These are phyloP conservation scores for Diarsia dahlii DNA, from an alignment of 2,888 invertebrate species.

Conservation along the genomic window DNA sequence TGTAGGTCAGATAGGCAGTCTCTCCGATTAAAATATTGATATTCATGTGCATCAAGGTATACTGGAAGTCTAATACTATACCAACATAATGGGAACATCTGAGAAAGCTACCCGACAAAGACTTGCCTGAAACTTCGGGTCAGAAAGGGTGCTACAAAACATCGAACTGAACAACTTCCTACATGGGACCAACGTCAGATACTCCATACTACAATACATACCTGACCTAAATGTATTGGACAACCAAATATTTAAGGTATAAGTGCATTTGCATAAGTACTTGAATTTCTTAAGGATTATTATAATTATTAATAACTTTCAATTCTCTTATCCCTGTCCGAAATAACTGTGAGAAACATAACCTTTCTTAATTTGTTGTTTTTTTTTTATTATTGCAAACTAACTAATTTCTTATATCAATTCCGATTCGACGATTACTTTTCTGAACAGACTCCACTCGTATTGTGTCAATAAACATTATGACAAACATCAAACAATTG, in stretches of 20 bases:
- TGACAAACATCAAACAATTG: conserved; percentile 37
- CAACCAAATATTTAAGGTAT: not conserved
- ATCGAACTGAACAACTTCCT: not conserved
- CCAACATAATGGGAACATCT: not conserved
- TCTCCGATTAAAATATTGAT: not conserved
- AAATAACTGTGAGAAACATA: not conserved
- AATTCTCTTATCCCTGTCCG: not conserved
- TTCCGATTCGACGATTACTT: conserved; percentile 22
- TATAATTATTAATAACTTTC: not conserved
- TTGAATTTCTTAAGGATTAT: not conserved
- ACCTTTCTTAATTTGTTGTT: conserved; percentile 17
- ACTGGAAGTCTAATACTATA: not conserved
- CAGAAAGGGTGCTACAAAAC: not conserved
- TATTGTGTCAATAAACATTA: conserved; percentile 33
- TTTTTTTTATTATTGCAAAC: conserved; percentile 15
- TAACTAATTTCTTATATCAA: conserved; percentile 27
- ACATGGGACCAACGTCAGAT: not conserved
- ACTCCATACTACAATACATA: not conserved
- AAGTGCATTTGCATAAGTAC: not conserved
- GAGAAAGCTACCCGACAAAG: not conserved
- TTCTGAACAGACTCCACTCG: not conserved
- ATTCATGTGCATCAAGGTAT: not conserved
- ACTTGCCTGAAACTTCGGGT: not conserved
- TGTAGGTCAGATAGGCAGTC: not conserved
- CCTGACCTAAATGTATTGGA: not conserved